Evolutionary conservation across 2,888 invertebrate genomes (phyloP), one percentile per base, ranked within the genome.

Genomic region (Hydropsyche betteni): DNA sequence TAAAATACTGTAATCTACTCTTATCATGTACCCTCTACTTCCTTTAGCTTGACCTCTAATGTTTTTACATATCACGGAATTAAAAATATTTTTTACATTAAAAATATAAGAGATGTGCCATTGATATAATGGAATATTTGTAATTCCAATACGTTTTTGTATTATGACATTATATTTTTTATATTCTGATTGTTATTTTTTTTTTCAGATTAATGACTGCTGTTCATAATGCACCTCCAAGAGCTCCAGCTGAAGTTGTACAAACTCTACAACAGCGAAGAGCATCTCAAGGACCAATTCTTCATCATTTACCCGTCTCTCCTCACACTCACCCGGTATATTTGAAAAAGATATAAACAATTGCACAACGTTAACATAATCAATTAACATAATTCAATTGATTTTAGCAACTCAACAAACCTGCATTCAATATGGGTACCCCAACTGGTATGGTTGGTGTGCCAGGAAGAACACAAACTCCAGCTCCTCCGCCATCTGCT

Each of bases 191-290:
- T 24, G 24, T 44, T 50, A 8, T 12, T 5, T 69, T 69, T 69
- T 14, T 69, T 80, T 82, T 83, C 80, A 90, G 94, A 79, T 84
- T 95, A 82, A 94, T 95, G 94, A 94, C 94, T 0, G 94, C 94
- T 5, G 95, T 94, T 80, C 95, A 94, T 81, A 91, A 90, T 81
- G 90, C 90, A 0, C 88, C 89, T 4, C 84, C 90, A 69, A 88
- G 88, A 80, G 86, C 88, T 5, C 83, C 85, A 6, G 82, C 61
- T 34, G 77, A 74, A 61, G 78, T 75, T 69, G 68, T 72, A 24
- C 75, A 78, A 14, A 12, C 86, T 80, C 82, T 86, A 81, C 90
- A 83, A 82, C 89, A 83, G 83, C 87, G 81, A 82, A 88, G 81
- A 82, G 83, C 82, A n/a, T 80, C 86, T 83, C 76, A 5, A 83